Evolutionary conservation across 2,888 invertebrate species (phyloP), one percentile per base, ranked within the genome.

Genomic region (Heteromurus nitidus): DNA sequence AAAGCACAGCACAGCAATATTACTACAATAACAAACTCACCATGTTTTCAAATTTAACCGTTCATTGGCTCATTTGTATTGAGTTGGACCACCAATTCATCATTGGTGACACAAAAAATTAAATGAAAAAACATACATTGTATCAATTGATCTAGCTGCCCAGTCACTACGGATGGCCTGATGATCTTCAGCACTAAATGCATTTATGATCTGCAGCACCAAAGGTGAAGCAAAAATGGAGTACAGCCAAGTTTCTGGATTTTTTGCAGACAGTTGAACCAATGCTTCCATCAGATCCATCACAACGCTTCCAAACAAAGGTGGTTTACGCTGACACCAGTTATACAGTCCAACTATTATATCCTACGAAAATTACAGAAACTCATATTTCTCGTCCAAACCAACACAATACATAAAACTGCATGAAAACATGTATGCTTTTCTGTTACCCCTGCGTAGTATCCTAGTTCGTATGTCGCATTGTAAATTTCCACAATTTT

Each of bases 201-300:
- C 69, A 24, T 77, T 77, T 13, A 77, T 31, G 24, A 77, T 62
- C 26, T 60, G 44, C 0, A 82, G 3, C 3, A 79, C 62, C n/a
- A 82, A 44, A 0, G 82, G 68, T 16, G 62, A 36, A 16, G 79
- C 42, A 13, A 79, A 18, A 18, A 50, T 62, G 0, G 64, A 65
- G 24, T 73, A 79, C 1, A 65, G 50, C 82, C 82, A 82, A 9
- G 58, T 16, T 1, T 62, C 67, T 7, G 55, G 28, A 9, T 76
- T 55, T 0, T 74, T 18, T 13, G 9, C 36, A 0, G 53, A 60
- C n/a, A 77, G 7, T 26, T 53, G 30, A 5, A 79, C 24, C 5
- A 77, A 36, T 9, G 24, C 16, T 26, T 50, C 47, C 18, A 77
- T 24, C 18, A 68, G 30, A 3, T 69, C 53, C 18, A 20, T 53